These are phyloP conservation scores for Hymenopus coronatus DNA, from an alignment of 2,888 invertebrate species.

Conservation along the genomic window DNA sequence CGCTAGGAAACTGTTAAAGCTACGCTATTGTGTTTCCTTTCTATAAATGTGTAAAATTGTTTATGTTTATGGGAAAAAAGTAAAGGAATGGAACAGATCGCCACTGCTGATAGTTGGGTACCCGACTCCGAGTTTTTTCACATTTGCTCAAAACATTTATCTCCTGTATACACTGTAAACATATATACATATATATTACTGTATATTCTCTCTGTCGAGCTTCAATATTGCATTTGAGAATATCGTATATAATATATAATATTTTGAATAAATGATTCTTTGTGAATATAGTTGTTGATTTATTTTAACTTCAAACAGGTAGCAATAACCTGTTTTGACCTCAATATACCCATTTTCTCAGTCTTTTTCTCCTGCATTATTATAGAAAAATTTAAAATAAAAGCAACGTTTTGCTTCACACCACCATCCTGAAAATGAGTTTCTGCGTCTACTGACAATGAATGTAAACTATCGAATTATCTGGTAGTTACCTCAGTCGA, in stretches of 20 bases:
- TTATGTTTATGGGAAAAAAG: background rate
- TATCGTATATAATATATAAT: constrained; percentile 31
- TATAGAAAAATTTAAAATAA: too few relatives aligned
- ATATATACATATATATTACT: constrained; percentile 13
- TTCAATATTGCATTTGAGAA: constrained; percentile 31
- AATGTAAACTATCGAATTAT: too few relatives aligned
- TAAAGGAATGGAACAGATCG: background rate
- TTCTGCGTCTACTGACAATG: too few relatives aligned
- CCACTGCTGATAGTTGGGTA: background rate
- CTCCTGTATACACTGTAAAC: constrained; percentile 25
- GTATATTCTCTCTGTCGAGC: constrained; percentile 31
- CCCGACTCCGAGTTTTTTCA: constrained; percentile 23
- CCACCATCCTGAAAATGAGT: too few relatives aligned
- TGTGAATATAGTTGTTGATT: constrained; percentile 13
- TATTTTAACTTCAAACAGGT: background rate
- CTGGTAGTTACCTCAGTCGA: too few relatives aligned
- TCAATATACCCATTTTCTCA: too few relatives aligned
- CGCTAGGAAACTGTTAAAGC: background rate
- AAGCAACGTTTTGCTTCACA: too few relatives aligned
- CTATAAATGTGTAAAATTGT: background rate
- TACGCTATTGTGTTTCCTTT: background rate
- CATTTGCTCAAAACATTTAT: constrained; percentile 29
- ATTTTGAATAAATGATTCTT: constrained; percentile 32
- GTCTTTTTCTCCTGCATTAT: too few relatives aligned
- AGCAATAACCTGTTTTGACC: too few relatives aligned